Conservation (phyloP, 53 echinoderm and acorn worm species). For the Zoroaster sp. region DNA sequence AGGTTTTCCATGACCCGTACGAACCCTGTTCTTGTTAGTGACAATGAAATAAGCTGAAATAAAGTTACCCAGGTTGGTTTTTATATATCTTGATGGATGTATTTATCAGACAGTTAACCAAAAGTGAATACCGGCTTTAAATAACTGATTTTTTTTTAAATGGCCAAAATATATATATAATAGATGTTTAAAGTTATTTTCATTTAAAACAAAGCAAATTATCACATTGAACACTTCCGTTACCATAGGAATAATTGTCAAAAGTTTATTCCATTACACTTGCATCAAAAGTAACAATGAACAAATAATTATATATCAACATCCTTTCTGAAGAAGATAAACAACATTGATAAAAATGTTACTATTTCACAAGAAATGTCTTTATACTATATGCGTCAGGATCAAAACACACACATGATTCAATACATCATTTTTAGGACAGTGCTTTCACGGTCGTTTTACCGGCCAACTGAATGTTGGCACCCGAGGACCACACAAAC, state of each 20-base stretch:
- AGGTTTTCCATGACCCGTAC: too few species aligned
- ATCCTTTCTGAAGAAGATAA: background rate
- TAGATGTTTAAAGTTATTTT: too few species aligned
- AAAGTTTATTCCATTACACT: conserved; percentile 31
- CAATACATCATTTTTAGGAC: background rate
- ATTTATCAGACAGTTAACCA: too few species aligned
- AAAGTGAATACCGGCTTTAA: too few species aligned
- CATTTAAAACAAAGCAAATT: background rate
- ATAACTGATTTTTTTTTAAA: too few species aligned
- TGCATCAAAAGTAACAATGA: conserved; percentile 42
- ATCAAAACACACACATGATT: background rate
- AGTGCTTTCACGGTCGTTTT: background rate
- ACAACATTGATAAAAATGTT: background rate
- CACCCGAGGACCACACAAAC: too few species aligned
- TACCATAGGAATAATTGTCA: conserved; percentile 41
- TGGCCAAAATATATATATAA: too few species aligned
- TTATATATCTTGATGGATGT: too few species aligned
- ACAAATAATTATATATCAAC: background rate
- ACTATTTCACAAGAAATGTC: background rate
- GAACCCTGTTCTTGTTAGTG: too few species aligned
- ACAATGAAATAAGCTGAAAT: too few species aligned
- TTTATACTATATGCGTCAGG: background rate
- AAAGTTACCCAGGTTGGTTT: too few species aligned
- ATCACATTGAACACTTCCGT: background rate
- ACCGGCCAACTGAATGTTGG: background rate